Conservation (phyloP, 2,888 invertebrate species). For the Invenusta paracnida region DNA sequence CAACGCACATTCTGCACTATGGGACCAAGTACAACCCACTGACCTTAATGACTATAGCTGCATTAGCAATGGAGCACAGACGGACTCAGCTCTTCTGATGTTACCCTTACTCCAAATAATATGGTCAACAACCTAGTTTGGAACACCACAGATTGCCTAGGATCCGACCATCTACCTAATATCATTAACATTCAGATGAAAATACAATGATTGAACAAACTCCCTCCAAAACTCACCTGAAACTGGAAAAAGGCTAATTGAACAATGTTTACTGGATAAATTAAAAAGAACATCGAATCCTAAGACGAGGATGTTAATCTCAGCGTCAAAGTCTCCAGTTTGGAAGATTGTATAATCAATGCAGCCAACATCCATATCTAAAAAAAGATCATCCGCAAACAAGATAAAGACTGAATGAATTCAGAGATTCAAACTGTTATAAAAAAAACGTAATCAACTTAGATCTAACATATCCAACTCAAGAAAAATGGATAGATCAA, state of each 20-base stretch:
- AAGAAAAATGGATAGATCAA: not conserved
- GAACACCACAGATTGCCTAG: conserved; percentile 7
- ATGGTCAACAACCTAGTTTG: not conserved
- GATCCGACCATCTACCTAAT: not conserved
- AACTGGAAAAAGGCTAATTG: not conserved
- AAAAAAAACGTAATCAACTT: not conserved
- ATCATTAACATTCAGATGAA: not conserved
- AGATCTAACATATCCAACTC: not conserved
- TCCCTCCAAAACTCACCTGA: not conserved
- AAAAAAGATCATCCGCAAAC: not conserved
- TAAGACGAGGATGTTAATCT: not conserved
- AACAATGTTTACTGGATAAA: not conserved
- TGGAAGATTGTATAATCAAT: not conserved
- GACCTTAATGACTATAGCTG: not conserved
- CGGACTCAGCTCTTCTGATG: not conserved
- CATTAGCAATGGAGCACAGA: not conserved
- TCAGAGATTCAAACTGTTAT: not conserved
- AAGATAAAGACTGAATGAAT: not conserved
- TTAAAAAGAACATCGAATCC: not conserved
- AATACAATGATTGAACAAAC: not conserved
- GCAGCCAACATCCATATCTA: not conserved
- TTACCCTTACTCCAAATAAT: not conserved
- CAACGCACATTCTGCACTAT: not conserved
- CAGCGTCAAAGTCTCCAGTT: not conserved
- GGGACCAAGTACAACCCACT: conserved; percentile 2